Conservation (phyloP, 2,888 invertebrate species). For the Cheilosia grossa region DNA sequence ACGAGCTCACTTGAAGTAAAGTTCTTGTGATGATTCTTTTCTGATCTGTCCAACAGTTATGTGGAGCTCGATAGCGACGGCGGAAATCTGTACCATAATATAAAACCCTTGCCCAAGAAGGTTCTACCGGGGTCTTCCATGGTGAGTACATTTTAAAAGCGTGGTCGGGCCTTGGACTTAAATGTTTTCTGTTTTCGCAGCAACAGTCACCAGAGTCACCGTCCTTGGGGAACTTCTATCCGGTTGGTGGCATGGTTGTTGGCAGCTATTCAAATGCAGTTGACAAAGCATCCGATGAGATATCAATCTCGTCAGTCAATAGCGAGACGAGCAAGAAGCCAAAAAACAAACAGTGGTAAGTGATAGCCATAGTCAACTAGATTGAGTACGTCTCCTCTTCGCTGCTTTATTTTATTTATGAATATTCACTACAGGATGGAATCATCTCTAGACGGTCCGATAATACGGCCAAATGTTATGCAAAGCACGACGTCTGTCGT, state of each 20-base stretch:
- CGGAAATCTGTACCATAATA: conserved; percentile 39
- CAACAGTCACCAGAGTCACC: conserved; percentile 72
- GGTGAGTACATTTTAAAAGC: conserved; percentile 16
- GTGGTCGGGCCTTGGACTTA: neutral
- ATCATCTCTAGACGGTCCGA: conserved; percentile 82
- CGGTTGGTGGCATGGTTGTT: conserved; percentile 48
- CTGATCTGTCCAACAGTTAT: conserved; percentile 25
- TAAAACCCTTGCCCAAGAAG: conserved; percentile 40
- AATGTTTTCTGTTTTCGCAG: conserved; percentile 1
- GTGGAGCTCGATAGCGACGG: conserved; percentile 55
- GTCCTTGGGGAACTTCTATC: conserved; percentile 75
- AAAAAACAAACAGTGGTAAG: conserved; percentile 82
- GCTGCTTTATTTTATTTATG: neutral
- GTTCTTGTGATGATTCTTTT: neutral
- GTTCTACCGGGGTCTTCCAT: conserved; percentile 26
- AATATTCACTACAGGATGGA: conserved; percentile 77
- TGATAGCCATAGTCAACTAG: neutral
- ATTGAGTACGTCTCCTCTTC: neutral
- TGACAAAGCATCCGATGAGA: conserved; percentile 78
- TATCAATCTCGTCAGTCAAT: conserved; percentile 80
- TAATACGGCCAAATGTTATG: conserved; percentile 76
- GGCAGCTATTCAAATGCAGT: conserved; percentile 28
- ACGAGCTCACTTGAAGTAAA: too few relatives aligned
- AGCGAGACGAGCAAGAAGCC: conserved; percentile 80
- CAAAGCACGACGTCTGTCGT: conserved; percentile 28